phyloP scores from a whole-genome alignment of 2,797 vertebrate genomes.

The Xenopus petersii region DNA sequence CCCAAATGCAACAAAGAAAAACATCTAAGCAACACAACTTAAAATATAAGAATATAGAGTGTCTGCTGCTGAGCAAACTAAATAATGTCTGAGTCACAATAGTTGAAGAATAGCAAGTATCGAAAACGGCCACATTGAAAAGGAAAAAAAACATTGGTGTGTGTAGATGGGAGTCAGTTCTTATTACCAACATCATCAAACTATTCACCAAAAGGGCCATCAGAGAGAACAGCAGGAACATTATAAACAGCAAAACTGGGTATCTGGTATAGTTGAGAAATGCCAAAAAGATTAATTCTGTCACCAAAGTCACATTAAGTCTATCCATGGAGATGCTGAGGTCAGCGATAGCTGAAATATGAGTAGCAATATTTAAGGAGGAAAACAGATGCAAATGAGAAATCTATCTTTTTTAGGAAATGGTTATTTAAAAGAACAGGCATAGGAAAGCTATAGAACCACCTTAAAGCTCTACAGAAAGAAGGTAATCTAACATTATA shows the following conservation, averaged over 20 bases:
- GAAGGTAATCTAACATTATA: no score
- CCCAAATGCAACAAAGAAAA: conserved; percentile 48
- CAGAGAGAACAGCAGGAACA: conserved; percentile 16
- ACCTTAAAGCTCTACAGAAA: no score
- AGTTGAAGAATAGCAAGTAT: conserved; percentile 49
- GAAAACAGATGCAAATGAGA: no score
- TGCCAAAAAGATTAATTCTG: conserved; percentile 24
- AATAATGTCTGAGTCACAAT: conserved; percentile 51
- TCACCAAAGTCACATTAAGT: neutral
- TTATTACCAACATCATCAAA: conserved; percentile 19
- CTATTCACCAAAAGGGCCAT: conserved; percentile 11
- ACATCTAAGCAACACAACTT: conserved; percentile 48
- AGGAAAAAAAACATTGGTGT: conserved; percentile 54
- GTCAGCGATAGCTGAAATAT: no score
- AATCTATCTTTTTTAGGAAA: no score
- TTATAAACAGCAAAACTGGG: neutral
- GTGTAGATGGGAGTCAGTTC: conserved; percentile 21
- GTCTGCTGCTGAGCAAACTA: conserved; percentile 45
- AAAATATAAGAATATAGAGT: conserved; percentile 37
- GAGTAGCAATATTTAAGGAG: no score
- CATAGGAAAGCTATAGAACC: no score
- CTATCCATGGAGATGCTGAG: conserved; percentile 7
- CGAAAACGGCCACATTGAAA: conserved; percentile 50
- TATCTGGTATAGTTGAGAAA: conserved; percentile 1
- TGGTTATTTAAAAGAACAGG: no score